Conservation (phyloP, 2,888 invertebrate species). For the Chromoteleia sp. region DNA sequence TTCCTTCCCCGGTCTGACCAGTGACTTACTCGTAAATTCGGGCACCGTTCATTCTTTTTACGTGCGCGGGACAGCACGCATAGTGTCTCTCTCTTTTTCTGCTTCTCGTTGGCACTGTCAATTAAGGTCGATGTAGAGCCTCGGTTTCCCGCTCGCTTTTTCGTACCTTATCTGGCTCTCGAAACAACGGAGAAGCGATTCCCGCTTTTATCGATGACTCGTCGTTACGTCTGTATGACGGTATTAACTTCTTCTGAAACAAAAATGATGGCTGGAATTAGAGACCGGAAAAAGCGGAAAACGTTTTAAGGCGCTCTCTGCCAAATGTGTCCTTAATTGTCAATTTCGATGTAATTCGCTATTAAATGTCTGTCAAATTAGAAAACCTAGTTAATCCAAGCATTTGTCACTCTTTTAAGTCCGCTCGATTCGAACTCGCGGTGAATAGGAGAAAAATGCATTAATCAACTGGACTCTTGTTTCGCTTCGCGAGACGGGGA, state of each 20-base stretch:
- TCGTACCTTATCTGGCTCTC: slow-evolving; percentile 71
- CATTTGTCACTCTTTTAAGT: slow-evolving; percentile 24
- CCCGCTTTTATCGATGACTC: slow-evolving; percentile 55
- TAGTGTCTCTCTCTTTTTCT: slow-evolving; percentile 28
- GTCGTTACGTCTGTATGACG: slow-evolving; percentile 49
- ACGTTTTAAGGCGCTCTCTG: slow-evolving; percentile 5
- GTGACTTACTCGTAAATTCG: slow-evolving; percentile 76
- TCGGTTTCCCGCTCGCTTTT: slow-evolving; percentile 73
- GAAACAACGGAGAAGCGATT: slow-evolving; percentile 57
- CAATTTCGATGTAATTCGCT: slow-evolving; percentile 32
- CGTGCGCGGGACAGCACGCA: slow-evolving; percentile 21
- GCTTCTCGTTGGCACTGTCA: slow-evolving; percentile 74
- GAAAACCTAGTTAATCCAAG: neutral
- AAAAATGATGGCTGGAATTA: slow-evolving; percentile 31
- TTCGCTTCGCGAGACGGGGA: slow-evolving; percentile 15
- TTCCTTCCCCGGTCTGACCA: slow-evolving; percentile 5
- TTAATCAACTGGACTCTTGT: slow-evolving; percentile 36
- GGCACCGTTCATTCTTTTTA: slow-evolving; percentile 36
- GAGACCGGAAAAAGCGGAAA: slow-evolving; percentile 3
- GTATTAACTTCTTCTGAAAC: slow-evolving; percentile 52
- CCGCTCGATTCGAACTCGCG: neutral
- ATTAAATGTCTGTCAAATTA: slow-evolving; percentile 22
- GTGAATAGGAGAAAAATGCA: slow-evolving; percentile 16
- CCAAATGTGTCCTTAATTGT: slow-evolving; percentile 25
- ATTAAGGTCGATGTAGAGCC: slow-evolving; percentile 78